phyloP scores from a whole-genome alignment of 2,888 invertebrate species.

The Drosophila sordidula region DNA sequence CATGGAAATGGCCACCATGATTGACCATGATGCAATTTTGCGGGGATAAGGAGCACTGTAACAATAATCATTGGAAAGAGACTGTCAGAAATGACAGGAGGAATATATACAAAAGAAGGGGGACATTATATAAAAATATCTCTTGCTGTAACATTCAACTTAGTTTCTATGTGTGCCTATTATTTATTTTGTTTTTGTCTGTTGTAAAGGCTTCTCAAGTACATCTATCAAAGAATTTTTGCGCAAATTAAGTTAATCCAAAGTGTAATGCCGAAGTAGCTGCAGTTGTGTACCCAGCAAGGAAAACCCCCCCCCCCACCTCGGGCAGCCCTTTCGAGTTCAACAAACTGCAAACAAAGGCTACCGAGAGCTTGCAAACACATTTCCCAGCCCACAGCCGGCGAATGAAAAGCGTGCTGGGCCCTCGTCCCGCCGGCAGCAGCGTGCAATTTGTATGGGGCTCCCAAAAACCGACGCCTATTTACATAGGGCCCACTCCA shows the following conservation, averaged over 20 bases:
- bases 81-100: conserved; percentile 38
- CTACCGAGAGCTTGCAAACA: conserved; percentile 28
- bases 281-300: conserved; percentile 6
- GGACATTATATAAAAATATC: no score
- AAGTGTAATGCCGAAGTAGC: conserved; percentile 10
- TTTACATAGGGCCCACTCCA: conserved; percentile 57
- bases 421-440: conserved; percentile 23
- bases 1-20: no score
- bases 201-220: no score
- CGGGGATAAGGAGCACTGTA: conserved; percentile 21
- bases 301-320: neutral
- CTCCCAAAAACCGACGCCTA: conserved; percentile 55
- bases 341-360: conserved; percentile 59
- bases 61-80: conserved; percentile 53
- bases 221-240: neutral
- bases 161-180: neutral
- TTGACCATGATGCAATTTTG: conserved; percentile 31
- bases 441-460: conserved; percentile 58
- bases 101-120: no score
- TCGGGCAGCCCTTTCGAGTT: conserved; percentile 23
- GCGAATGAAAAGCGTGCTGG: conserved; percentile 14
- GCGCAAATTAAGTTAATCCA: conserved; percentile 15
- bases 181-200: neutral
- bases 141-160: neutral
- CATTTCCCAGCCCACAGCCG: conserved; percentile 10